These are phyloP conservation scores for Phataginus tricuspis DNA, from an alignment of 2,797 vertebrate genomes.

Conservation along the genomic window DNA sequence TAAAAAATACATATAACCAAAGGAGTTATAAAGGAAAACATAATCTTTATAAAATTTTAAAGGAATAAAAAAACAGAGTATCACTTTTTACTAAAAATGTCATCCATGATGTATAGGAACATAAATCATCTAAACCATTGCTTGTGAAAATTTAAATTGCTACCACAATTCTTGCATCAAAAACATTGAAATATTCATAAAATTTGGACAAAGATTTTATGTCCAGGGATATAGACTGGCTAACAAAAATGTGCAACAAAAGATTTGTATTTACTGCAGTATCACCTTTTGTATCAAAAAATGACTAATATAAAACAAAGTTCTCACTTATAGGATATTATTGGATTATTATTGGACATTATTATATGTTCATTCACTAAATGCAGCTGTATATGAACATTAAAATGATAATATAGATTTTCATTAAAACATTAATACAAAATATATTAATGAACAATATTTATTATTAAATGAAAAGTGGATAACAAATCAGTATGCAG, in stretches of 20 bases:
- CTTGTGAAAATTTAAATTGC: not conserved
- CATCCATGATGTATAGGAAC: not conserved
- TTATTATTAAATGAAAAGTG: not conserved
- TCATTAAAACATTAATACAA: not conserved
- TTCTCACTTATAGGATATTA: not conserved
- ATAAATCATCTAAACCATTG: not conserved
- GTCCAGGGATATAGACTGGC: not conserved
- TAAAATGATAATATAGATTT: not conserved
- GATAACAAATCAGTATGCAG: not conserved
- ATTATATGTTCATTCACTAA: not conserved
- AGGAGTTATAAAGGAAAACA: not conserved
- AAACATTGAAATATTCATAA: not conserved
- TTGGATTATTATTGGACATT: not conserved
- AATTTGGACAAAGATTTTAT: not conserved
- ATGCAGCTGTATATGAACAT: not conserved
- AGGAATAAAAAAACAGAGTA: not conserved
- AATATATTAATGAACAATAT: not conserved
- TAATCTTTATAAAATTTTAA: not conserved
- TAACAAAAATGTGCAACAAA: not conserved
- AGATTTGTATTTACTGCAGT: not conserved
- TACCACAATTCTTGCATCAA: not conserved
- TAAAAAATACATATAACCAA: not conserved
- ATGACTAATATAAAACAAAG: not conserved
- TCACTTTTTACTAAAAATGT: not conserved
- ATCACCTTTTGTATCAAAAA: not conserved